Evolutionary conservation across 2,888 invertebrate species (phyloP).

Genomic region (Danaus chrysippus): DNA sequence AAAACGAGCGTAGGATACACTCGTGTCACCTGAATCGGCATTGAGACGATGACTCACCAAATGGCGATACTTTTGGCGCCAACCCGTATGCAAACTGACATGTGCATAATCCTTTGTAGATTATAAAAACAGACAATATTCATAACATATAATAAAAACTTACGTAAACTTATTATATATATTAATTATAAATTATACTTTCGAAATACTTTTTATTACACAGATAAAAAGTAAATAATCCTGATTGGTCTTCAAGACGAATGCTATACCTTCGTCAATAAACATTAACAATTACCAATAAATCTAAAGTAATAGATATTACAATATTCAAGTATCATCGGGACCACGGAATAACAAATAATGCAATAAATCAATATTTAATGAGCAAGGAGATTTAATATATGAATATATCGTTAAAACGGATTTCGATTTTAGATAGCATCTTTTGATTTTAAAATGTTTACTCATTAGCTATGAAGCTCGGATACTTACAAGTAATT

Average conservation of each 20-base stretch:
- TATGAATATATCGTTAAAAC: constrained; percentile 38
- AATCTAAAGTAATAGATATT: constrained; percentile 7
- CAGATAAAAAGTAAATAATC: not conserved
- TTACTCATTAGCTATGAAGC: not conserved
- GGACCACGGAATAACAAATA: not conserved
- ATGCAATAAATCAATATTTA: constrained; percentile 48
- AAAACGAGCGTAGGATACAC: constrained; percentile 19
- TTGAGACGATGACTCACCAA: constrained; percentile 29
- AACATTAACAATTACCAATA: not conserved
- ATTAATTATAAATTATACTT: too few relatives aligned
- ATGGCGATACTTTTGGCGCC: constrained; percentile 23
- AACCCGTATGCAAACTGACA: constrained; percentile 21
- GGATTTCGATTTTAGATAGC: constrained; percentile 15
- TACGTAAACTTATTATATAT: too few relatives aligned
- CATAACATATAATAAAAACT: too few relatives aligned
- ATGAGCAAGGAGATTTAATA: constrained; percentile 44
- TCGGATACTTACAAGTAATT: too few relatives aligned
- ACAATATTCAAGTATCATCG: constrained; percentile 1
- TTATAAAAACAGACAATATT: not conserved
- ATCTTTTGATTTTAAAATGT: not conserved
- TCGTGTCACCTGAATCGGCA: constrained; percentile 28
- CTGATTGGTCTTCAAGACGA: not conserved
- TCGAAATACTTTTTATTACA: too few relatives aligned
- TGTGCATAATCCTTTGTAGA: constrained; percentile 11
- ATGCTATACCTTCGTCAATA: not conserved